Evolutionary conservation across 2,113 vertebrate species (phyloP).

Genomic region (Caracal caracal): DNA sequence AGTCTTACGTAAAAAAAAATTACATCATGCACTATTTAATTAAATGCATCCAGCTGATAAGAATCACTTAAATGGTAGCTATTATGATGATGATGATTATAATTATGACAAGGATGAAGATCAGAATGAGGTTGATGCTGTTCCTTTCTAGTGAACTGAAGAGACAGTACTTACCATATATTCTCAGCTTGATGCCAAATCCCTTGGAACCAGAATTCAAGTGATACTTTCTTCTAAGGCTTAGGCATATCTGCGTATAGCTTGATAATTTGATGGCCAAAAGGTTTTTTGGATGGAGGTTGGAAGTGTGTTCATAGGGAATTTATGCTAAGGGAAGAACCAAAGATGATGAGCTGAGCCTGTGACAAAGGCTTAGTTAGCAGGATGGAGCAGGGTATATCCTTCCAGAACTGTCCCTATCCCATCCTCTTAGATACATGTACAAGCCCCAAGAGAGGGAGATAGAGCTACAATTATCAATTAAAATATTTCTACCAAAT

Average conservation of each 20-base stretch:
- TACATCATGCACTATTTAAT: neutral
- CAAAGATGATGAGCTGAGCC: neutral
- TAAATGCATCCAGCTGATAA: neutral
- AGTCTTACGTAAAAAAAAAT: neutral
- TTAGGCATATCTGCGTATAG: neutral
- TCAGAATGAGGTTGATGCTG: neutral
- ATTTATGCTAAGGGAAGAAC: neutral
- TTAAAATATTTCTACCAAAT: constrained; percentile 24
- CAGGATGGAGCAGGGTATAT: neutral
- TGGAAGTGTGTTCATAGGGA: neutral
- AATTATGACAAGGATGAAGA: neutral
- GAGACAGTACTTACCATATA: neutral
- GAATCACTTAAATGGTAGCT: neutral
- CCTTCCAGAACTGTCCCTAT: neutral
- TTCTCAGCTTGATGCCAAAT: neutral
- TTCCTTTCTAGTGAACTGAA: neutral
- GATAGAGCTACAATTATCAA: neutral
- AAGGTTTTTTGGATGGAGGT: neutral
- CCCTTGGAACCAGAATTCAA: neutral
- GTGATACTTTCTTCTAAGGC: neutral
- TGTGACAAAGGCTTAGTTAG: neutral
- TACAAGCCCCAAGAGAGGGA: neutral
- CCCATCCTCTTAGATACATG: neutral
- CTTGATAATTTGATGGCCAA: neutral
- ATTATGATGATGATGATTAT: neutral